These are phyloP conservation scores for Herpetotheres cachinnans DNA, from an alignment of 2,113 vertebrate species.

Conservation along the genomic window DNA sequence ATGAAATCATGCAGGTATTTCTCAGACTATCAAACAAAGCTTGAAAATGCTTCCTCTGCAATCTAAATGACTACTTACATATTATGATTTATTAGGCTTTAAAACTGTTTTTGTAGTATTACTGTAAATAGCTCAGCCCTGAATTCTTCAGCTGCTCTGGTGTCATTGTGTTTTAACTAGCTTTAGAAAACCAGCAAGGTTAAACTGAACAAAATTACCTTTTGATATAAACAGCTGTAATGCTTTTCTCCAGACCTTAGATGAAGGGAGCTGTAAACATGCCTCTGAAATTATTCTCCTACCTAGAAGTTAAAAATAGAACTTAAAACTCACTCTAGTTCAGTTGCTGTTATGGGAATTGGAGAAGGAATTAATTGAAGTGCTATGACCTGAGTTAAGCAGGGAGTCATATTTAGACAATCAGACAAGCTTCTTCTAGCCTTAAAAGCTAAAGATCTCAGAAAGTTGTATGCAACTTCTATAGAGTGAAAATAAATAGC, in stretches of 20 bases:
- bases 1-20: background rate
- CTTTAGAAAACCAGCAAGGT: background rate
- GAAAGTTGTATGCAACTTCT: background rate
- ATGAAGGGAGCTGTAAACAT: background rate
- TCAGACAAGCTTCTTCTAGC: background rate
- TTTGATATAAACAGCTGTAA: background rate
- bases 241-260: background rate
- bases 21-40: background rate
- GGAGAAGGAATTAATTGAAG: conserved; percentile 11
- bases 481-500: background rate
- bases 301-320: background rate
- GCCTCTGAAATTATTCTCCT: background rate
- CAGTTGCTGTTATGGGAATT: background rate
- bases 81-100: background rate
- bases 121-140: background rate
- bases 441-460: background rate
- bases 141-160: background rate
- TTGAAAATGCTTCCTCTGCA: background rate
- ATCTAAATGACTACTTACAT: background rate
- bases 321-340: background rate
- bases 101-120: background rate
- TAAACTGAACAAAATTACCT: background rate
- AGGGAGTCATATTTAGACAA: background rate
- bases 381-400: background rate
- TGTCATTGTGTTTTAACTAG: background rate